Conservation (phyloP, 2,797 vertebrate genomes). For the Fistularia tabacaria region DNA sequence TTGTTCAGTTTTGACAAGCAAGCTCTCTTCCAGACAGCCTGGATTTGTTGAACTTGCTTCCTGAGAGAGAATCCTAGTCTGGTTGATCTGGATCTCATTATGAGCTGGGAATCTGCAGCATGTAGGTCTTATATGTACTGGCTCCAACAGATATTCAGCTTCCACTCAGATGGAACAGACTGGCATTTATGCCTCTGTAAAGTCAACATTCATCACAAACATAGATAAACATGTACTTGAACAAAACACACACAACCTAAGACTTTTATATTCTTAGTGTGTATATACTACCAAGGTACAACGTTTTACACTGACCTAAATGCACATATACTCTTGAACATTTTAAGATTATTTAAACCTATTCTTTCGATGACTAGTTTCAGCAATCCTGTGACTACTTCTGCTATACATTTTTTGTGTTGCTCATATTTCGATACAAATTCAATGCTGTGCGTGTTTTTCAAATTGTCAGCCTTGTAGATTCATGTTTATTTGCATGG, state of each 20-base stretch:
- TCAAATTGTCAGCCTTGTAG: too few species aligned
- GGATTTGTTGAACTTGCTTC: too few species aligned
- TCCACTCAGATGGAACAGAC: slow-evolving; percentile 47
- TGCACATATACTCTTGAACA: too few species aligned
- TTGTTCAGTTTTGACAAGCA: too few species aligned
- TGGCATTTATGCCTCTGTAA: slow-evolving; percentile 44
- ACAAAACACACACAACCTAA: slow-evolving; percentile 7
- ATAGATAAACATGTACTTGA: slow-evolving; percentile 1
- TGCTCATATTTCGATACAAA: too few species aligned
- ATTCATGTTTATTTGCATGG: too few species aligned
- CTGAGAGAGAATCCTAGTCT: slow-evolving; percentile 5
- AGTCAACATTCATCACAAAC: slow-evolving; percentile 14
- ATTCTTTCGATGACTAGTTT: too few species aligned
- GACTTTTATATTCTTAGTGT: slow-evolving; percentile 8
- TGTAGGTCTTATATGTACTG: slow-evolving; percentile 57
- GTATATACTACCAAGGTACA: slow-evolving; percentile 12
- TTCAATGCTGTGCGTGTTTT: too few species aligned
- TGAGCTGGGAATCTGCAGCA: slow-evolving; percentile 59
- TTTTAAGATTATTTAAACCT: too few species aligned
- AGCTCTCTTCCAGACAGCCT: too few species aligned
- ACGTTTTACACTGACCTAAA: slow-evolving; percentile 15
- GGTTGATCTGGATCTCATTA: slow-evolving; percentile 71
- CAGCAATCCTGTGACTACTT: too few species aligned
- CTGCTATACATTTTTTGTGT: too few species aligned
- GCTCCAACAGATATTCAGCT: slow-evolving; percentile 49